Conservation (phyloP, 2,113 vertebrate species). For the Genyomyrus donnyi region DNA sequence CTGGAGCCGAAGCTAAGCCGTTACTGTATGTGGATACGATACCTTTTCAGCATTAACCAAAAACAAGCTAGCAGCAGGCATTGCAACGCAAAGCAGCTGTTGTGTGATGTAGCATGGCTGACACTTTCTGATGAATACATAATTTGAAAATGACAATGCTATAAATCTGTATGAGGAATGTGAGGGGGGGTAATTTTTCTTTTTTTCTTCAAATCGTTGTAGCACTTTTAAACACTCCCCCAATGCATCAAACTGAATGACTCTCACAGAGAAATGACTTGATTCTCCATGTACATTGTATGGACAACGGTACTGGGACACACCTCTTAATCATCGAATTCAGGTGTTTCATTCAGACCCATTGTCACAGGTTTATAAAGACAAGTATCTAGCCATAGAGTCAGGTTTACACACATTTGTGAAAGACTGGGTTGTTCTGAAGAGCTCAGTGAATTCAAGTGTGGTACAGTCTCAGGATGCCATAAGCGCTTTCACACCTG, state of each 20-base stretch:
- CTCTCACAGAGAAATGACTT: not conserved
- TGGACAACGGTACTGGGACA: not conserved
- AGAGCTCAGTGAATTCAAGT: not conserved
- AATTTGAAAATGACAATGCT: not conserved
- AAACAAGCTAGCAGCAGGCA: not conserved
- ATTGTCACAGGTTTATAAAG: not conserved
- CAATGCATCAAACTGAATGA: not conserved
- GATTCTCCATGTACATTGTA: not conserved
- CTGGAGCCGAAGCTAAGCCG: not conserved
- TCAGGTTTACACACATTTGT: not conserved
- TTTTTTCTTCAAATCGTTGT: not conserved
- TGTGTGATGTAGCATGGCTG: not conserved
- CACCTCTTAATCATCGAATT: not conserved
- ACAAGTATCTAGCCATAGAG: not conserved
- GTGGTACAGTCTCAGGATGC: not conserved
- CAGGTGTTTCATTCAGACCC: not conserved
- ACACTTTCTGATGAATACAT: not conserved
- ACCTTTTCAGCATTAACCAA: not conserved
- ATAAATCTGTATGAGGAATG: not conserved
- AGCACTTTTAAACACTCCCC: not conserved
- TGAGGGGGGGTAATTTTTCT: not conserved
- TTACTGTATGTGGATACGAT: not conserved
- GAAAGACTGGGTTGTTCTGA: not conserved
- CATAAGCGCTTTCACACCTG: not conserved
- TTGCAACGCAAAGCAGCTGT: not conserved